Conservation (phyloP, 2,113 vertebrate genomes). For the Periophthalmus modestus region DNA sequence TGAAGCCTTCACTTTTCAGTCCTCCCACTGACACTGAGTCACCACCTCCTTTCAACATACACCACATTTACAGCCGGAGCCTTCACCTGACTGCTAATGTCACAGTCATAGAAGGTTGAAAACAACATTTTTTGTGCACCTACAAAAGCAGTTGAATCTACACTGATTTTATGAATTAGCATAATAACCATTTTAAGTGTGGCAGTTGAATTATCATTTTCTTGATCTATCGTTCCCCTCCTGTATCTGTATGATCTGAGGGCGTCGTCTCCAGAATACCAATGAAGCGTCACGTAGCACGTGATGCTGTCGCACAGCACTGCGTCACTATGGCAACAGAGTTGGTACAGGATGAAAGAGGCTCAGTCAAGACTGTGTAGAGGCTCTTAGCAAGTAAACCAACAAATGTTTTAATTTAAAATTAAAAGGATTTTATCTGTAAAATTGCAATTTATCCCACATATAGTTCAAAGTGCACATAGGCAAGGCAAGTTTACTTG, state of each 20-base stretch:
- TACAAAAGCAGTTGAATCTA: neutral
- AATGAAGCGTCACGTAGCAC: constrained; percentile 43
- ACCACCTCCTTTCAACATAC: constrained; percentile 8
- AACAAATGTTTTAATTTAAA: constrained; percentile 2
- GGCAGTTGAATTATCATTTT: neutral
- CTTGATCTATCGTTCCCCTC: constrained; percentile 3
- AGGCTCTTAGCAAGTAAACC: constrained; percentile 13
- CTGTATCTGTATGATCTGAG: constrained; percentile 17
- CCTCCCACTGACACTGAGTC: constrained; percentile 32
- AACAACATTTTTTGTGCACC: neutral
- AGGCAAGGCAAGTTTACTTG: too few relatives aligned
- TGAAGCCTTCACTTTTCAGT: constrained; percentile 1
- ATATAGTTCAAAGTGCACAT: neutral
- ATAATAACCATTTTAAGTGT: neutral
- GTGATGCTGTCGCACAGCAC: constrained; percentile 56
- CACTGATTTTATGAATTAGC: neutral
- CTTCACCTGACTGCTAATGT: constrained; percentile 30
- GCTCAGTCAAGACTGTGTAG: constrained; percentile 35
- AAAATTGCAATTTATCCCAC: neutral
- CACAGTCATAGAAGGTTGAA: neutral
- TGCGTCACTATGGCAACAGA: constrained; percentile 56
- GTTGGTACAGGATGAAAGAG: constrained; percentile 42
- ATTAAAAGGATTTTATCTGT: neutral
- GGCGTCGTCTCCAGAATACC: constrained; percentile 49
- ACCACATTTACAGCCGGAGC: neutral